Percentiles rank a stretch among this genome's conserved stretches.
These are phyloP conservation scores for Abramis brama DNA, from an alignment of 2,113 vertebrate species.

Conservation along the genomic window DNA sequence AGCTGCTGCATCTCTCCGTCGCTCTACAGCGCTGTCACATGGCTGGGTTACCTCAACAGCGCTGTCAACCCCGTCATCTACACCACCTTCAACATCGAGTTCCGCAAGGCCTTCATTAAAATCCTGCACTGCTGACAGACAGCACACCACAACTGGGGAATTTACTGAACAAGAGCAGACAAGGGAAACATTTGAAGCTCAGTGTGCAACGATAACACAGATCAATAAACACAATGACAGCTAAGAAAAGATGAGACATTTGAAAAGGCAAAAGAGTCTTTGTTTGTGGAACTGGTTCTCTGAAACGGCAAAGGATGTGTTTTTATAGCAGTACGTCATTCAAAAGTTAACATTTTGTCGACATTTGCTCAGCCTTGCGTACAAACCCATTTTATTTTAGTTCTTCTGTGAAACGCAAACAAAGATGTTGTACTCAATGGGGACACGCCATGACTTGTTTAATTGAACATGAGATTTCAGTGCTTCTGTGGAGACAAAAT, in stretches of 20 bases:
- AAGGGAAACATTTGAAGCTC: no score
- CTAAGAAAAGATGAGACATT: not conserved
- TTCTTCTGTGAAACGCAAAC: not conserved
- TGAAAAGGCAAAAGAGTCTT: not conserved
- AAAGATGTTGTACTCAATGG: no score
- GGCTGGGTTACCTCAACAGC: slow-evolving; percentile 80
- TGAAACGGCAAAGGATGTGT: not conserved
- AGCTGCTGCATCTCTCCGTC: slow-evolving; percentile 76
- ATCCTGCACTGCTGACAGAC: slow-evolving; percentile 76
- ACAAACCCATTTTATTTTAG: not conserved
- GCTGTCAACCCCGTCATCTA: slow-evolving; percentile 81
- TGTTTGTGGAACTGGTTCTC: not conserved
- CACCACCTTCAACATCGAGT: slow-evolving; percentile 81
- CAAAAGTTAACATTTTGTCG: not conserved
- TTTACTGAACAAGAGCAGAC: not conserved
- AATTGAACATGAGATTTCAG: not conserved
- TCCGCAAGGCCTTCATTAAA: slow-evolving; percentile 79
- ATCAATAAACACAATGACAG: not conserved
- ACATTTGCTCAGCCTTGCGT: not conserved
- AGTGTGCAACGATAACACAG: not conserved
- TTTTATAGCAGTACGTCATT: not conserved
- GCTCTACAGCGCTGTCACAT: slow-evolving; percentile 78
- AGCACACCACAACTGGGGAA: not conserved
- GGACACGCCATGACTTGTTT: not conserved
- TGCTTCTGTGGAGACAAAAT: no score